Percentiles rank a stretch among this genome's conserved stretches.
Evolutionary conservation across 2,888 invertebrate species (phyloP).

Genomic region (Agrilus cyanescens): DNA sequence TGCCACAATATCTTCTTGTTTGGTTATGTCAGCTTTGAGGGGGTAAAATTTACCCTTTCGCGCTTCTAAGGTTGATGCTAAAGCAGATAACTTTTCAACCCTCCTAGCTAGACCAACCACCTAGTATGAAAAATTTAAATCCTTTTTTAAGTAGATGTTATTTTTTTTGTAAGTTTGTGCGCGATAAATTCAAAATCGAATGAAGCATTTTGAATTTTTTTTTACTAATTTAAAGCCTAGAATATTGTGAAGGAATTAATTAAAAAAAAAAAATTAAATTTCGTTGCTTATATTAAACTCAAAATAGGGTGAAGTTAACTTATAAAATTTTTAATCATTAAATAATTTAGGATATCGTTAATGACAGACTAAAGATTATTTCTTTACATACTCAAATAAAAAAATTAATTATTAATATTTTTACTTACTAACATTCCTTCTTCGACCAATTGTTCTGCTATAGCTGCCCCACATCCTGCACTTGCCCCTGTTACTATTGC

Average conservation of each 20-base stretch:
- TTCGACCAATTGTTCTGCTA: slow-evolving; percentile 34
- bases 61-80: slow-evolving; percentile 11
- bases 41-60: slow-evolving; percentile 14
- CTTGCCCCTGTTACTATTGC: slow-evolving; percentile 55
- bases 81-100: slow-evolving; percentile 15
- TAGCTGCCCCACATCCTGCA: slow-evolving; percentile 46
- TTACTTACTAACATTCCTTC: slow-evolving; percentile 39
- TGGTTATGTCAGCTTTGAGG: slow-evolving; percentile 16
- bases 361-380: slow-evolving; percentile 3
- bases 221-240: too few species aligned
- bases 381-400: neutral
- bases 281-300: too few species aligned
- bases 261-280: too few species aligned
- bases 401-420: neutral
- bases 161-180: too few species aligned
- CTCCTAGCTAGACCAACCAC: slow-evolving; percentile 22
- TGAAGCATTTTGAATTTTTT: too few species aligned
- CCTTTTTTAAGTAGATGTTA: too few species aligned
- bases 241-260: too few species aligned
- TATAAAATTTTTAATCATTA: too few species aligned
- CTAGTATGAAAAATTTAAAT: slow-evolving; percentile 9
- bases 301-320: too few species aligned
- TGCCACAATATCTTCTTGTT: slow-evolving; percentile 17
- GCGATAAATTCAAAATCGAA: too few species aligned
- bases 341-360: too few species aligned